phyloP scores from a whole-genome alignment of 2,888 invertebrate genomes.

The Notocelia uddmanniana region DNA sequence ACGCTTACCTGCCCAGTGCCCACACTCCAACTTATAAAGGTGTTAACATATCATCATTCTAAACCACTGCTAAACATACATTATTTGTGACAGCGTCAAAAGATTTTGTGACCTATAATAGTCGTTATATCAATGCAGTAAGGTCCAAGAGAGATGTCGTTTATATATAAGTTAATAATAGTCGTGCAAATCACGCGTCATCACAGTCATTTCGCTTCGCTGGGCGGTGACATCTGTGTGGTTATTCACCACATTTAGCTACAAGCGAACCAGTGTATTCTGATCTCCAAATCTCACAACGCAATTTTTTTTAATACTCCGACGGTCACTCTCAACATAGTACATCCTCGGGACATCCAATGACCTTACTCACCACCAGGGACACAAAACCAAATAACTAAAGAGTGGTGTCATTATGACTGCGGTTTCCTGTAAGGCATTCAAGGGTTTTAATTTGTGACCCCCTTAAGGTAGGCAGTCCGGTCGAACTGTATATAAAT shows the following conservation, averaged over 20 bases:
- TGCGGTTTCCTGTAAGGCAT: no score
- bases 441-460: no score
- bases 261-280: neutral
- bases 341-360: no score
- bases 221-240: conserved; percentile 36
- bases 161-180: neutral
- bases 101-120: neutral
- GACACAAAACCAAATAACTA: no score
- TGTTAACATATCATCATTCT: neutral
- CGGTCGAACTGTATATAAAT: no score
- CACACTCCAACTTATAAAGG: neutral
- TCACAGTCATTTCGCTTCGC: conserved; percentile 18
- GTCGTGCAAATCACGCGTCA: conserved; percentile 5
- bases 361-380: no score
- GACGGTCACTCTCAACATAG: no score
- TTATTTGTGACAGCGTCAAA: neutral
- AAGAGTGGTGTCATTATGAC: no score
- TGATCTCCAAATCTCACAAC: neutral
- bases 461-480: no score
- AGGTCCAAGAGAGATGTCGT: neutral
- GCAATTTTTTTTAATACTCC: no score
- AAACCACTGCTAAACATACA: neutral
- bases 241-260: neutral
- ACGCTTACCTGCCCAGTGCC: neutral
- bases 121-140: neutral